These are phyloP conservation scores for Sebastes diaconus DNA, from an alignment of 2,797 vertebrate genomes.

Conservation along the genomic window DNA sequence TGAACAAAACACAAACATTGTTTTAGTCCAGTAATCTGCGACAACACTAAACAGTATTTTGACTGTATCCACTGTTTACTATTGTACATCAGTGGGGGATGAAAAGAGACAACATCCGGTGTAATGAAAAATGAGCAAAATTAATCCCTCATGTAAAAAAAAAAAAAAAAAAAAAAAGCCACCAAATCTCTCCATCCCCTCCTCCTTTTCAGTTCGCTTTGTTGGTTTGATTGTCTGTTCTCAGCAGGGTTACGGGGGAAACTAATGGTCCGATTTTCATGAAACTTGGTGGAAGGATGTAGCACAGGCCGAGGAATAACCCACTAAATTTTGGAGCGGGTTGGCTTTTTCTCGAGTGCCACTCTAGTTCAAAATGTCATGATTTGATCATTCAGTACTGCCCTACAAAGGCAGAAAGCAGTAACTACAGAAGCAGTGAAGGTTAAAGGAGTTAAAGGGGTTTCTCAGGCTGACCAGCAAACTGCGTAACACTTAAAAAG, in stretches of 20 bases:
- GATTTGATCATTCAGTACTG: conserved; percentile 4
- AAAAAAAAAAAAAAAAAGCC: background rate
- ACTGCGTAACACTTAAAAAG: background rate
- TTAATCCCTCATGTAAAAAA: conserved; percentile 15
- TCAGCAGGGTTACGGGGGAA: background rate
- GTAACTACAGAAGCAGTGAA: background rate
- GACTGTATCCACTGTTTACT: conserved; percentile 1
- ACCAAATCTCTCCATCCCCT: conserved; percentile 1
- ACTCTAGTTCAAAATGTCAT: background rate
- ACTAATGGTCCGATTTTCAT: rapidly evolving
- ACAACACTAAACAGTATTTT: background rate
- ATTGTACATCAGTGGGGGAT: conserved; percentile 1
- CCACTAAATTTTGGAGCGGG: background rate
- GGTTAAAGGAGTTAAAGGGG: background rate
- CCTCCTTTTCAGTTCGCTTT: background rate
- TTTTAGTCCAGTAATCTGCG: conserved; percentile 10
- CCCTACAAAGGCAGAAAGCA: background rate
- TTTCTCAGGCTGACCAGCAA: background rate
- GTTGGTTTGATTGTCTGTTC: background rate
- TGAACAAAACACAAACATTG: background rate
- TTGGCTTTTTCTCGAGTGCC: background rate
- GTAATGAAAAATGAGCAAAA: conserved; percentile 29
- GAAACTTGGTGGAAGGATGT: background rate
- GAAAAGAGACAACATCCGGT: conserved; percentile 8
- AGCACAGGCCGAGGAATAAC: background rate